Base-by-base conservation (phyloP, 1,140 invertebrate species). In the Drosophila insularis region DNA sequence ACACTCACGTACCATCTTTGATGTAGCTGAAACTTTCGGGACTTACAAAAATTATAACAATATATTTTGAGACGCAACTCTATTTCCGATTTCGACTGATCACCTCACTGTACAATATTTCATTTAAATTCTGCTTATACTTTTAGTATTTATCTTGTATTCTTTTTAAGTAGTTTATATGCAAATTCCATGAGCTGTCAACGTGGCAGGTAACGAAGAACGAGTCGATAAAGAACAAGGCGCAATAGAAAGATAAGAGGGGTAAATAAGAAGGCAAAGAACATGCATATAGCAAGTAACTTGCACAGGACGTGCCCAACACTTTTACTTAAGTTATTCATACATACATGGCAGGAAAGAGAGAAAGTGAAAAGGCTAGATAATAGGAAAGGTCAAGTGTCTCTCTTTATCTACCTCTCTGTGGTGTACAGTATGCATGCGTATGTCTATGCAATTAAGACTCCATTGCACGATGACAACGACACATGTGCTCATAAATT, bases 181-280 rank as follows among this genome's bases (percentile, higher is more conserved):
- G 75, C 75, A 78, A 78, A 78, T 78, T 78, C 78, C 67, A 78
- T 78, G 75, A 78, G 74, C 75, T 78, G 75, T 78, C 75, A 78
- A 78, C 75, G 68, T 78, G 67, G 72, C 73, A 62, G 75, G 72
- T 74, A 73, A 75, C 62, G 64, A 32, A 59, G 62, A 67, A 19
- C 58, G 19, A 27, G 31, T 21, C 37, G n/a, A 35, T 32, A 2
- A 70, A 58, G 35, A 71, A 61, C 43, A 27, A 66, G 56, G 31
- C 17, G 46, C 4, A 27, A 5, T 0, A 14, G 40, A 11, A 35
- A 37, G 71, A 54, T 13, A 11, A 1, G 35, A 13, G 10, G 11
- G 35, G 10, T 13, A 71, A 65, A 54, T 62, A 73, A 73, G 63
- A 58, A 39, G 39, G 37, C 13, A 39, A 19, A 40, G 37, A 58